Conservation (phyloP, 2,888 invertebrate genomes). For the Dryadula phaetusa region DNA sequence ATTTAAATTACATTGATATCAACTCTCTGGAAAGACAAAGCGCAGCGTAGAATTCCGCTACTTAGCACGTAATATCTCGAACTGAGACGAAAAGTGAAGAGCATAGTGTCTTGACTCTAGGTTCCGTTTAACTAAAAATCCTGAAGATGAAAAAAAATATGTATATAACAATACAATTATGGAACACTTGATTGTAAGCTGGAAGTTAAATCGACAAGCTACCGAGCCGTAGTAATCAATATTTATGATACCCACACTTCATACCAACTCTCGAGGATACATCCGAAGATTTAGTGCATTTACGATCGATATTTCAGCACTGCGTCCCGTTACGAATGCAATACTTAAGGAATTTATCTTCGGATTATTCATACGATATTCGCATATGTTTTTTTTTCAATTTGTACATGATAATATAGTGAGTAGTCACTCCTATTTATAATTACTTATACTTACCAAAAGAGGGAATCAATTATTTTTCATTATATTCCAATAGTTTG, state of each 20-base stretch:
- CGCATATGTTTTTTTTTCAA: background rate
- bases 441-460: no score
- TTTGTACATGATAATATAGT: background rate
- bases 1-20: no score
- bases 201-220: conserved; percentile 39
- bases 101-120: no score
- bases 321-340: conserved; percentile 32
- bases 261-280: conserved; percentile 35
- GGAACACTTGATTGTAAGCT: conserved; percentile 27
- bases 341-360: background rate
- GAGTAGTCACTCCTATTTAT: no score
- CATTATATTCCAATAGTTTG: no score
- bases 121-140: no score
- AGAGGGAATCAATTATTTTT: no score
- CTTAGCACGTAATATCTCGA: no score
- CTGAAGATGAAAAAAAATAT: background rate
- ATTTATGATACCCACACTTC: conserved; percentile 59
- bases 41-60: no score
- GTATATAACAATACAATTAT: background rate
- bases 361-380: no score
- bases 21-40: no score
- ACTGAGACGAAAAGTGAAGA: no score
- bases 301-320: conserved; percentile 38
- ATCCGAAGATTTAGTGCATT: conserved; percentile 45
- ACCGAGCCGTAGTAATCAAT: conserved; percentile 51